A percentile compares a stretch with the other conserved stretches of the same genome.
phyloP scores from a whole-genome alignment of 2,113 vertebrate species.

The Himantopus leucocephalus region DNA sequence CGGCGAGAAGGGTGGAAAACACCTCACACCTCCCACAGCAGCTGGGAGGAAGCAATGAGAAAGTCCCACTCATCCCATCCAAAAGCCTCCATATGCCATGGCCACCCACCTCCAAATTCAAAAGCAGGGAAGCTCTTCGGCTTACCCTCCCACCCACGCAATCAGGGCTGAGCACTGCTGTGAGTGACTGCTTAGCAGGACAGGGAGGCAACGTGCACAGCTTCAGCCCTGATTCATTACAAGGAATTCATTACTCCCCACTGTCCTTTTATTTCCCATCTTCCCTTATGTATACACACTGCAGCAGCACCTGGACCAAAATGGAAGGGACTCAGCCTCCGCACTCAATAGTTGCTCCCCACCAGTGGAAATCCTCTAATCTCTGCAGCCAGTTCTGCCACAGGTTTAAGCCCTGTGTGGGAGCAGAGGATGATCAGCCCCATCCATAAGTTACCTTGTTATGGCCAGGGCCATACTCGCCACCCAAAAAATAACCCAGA shows the following conservation, averaged over 20 bases:
- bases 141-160: not conserved
- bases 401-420: not conserved
- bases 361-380: not conserved
- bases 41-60: not conserved
- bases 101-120: not conserved
- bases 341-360: not conserved
- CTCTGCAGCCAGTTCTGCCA: not conserved
- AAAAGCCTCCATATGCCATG: not conserved
- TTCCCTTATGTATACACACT: not conserved
- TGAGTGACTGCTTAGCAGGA: not conserved
- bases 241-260: not conserved
- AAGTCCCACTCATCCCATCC: not conserved
- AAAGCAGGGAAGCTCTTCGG: not conserved
- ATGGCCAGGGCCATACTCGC: not conserved
- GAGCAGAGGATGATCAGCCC: not conserved
- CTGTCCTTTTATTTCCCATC: not conserved
- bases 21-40: not conserved
- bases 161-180: not conserved
- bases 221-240: not conserved
- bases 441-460: not conserved
- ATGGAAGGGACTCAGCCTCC: not conserved
- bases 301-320: not conserved
- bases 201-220: fast-evolving
- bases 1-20: not conserved
- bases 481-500: not conserved